Evolutionary conservation across 2,113 vertebrate genomes (phyloP).

Genomic region (Corythaixoides concolor): DNA sequence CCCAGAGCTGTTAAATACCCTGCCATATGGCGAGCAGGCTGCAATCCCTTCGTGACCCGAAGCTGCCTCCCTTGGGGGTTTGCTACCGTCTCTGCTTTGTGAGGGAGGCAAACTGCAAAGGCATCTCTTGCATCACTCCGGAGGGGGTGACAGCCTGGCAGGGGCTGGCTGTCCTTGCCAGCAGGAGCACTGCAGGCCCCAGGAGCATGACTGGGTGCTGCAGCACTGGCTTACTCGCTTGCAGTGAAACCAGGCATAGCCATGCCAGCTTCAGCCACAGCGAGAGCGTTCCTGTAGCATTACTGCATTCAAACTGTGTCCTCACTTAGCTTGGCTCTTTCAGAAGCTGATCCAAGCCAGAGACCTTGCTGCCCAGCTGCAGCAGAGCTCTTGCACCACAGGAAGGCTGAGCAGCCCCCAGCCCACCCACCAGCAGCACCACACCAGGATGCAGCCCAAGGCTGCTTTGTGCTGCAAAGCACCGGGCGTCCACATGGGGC

Average conservation of each 20-base stretch:
- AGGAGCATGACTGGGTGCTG: background rate
- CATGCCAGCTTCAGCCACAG: background rate
- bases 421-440: background rate
- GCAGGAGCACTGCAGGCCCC: background rate
- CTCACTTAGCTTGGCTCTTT: background rate
- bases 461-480: background rate
- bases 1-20: background rate
- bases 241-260: background rate
- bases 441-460: background rate
- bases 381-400: background rate
- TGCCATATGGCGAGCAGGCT: rapidly evolving
- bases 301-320: background rate
- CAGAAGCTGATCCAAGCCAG: background rate
- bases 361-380: background rate
- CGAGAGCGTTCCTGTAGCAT: rapidly evolving
- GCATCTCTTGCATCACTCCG: background rate
- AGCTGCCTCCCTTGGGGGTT: background rate
- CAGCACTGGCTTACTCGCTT: background rate
- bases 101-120: background rate
- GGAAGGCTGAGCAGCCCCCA: background rate
- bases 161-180: background rate
- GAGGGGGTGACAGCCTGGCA: background rate
- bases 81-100: background rate
- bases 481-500: background rate
- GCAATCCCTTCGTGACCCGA: background rate